These are phyloP conservation scores for Augochlora pura DNA, from an alignment of 1,140 invertebrate species.

Conservation along the genomic window DNA sequence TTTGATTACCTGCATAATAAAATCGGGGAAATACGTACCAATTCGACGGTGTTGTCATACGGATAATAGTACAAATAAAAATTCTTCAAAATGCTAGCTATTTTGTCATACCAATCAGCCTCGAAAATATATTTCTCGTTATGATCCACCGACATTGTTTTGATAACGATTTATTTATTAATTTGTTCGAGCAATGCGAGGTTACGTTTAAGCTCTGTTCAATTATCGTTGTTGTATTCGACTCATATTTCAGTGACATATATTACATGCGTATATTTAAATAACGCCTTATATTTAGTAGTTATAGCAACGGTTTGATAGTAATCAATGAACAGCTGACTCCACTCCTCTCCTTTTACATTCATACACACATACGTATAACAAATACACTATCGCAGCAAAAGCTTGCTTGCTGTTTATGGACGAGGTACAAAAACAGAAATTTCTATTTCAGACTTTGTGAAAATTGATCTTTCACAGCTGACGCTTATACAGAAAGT, in stretches of 20 bases:
- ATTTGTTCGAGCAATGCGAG: not conserved
- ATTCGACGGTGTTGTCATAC: constrained; percentile 87
- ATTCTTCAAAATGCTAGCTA: constrained; percentile 85
- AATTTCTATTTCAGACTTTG: too few relatives aligned
- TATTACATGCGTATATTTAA: not conserved
- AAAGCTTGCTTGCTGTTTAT: too few relatives aligned
- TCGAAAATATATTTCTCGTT: constrained; percentile 82
- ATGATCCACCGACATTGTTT: constrained; percentile 62
- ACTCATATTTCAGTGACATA: not conserved
- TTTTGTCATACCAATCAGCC: constrained; percentile 91
- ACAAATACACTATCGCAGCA: too few relatives aligned
- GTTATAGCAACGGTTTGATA: not conserved
- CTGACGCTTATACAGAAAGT: too few relatives aligned
- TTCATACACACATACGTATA: too few relatives aligned
- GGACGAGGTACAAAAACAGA: too few relatives aligned
- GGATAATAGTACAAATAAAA: constrained; percentile 89
- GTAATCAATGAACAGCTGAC: not conserved
- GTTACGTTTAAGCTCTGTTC: constrained; percentile 2
- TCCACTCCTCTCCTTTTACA: not conserved
- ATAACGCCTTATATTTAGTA: not conserved
- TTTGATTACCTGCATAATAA: not conserved
- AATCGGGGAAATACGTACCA: constrained; percentile 79
- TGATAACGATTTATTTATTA: not conserved
- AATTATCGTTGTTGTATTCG: too few relatives aligned
- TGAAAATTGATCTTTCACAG: too few relatives aligned